Evolutionary conservation across 2,113 vertebrate species (phyloP).

Genomic region (Hemichromis elongatus): DNA sequence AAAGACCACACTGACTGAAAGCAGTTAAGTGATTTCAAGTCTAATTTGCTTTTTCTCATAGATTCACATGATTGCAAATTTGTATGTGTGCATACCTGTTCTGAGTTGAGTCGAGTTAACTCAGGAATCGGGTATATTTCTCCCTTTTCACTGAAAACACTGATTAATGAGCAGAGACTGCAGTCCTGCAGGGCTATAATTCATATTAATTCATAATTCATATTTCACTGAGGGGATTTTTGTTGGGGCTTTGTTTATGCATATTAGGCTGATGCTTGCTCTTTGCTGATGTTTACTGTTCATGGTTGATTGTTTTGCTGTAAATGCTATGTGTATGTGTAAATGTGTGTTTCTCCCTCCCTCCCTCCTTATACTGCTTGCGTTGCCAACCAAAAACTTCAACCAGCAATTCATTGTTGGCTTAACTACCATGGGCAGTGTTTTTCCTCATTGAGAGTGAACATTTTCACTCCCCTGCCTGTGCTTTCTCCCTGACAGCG

Average conservation of each 20-base stretch:
- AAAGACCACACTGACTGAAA: background rate
- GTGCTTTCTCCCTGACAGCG: conserved; percentile 15
- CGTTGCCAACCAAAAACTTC: background rate
- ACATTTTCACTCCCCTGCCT: background rate
- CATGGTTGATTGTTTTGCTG: conserved; percentile 6
- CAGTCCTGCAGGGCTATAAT: conserved; percentile 48
- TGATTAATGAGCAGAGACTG: conserved; percentile 55
- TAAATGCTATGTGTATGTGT: background rate
- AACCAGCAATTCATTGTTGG: background rate
- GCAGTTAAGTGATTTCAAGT: background rate
- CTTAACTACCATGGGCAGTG: background rate
- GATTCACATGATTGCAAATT: background rate
- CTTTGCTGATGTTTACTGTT: conserved; percentile 33
- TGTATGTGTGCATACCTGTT: conserved; percentile 1
- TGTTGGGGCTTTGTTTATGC: conserved; percentile 38
- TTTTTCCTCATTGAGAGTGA: background rate
- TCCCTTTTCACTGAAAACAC: conserved; percentile 12
- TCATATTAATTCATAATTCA: conserved; percentile 63
- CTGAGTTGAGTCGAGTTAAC: background rate
- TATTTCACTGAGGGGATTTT: conserved; percentile 35
- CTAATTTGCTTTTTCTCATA: background rate
- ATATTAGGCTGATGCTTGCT: conserved; percentile 15
- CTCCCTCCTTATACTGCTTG: background rate
- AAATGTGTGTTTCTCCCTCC: background rate
- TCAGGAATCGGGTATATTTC: background rate